These are phyloP conservation scores for Laspeyria flexula DNA, from an alignment of 2,888 invertebrate species.

Conservation along the genomic window DNA sequence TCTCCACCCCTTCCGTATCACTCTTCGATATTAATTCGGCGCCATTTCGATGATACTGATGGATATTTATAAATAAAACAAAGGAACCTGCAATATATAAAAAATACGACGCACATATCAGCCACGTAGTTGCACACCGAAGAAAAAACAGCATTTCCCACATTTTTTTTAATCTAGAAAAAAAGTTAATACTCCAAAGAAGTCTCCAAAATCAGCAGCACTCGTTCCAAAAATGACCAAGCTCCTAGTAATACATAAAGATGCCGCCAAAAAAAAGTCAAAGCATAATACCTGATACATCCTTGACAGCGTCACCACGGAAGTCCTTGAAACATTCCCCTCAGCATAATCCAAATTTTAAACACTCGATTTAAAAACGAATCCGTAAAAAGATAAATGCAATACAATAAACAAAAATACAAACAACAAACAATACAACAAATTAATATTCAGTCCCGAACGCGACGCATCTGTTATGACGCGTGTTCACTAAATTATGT, in stretches of 20 bases:
- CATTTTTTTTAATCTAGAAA: background rate
- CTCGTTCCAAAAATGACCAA: background rate
- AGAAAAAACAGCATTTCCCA: background rate
- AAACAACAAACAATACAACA: background rate
- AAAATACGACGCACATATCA: background rate
- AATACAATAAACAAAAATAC: background rate
- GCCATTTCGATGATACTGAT: background rate
- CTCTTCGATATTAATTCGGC: background rate
- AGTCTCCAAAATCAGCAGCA: background rate
- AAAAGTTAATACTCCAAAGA: background rate
- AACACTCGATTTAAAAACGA: background rate
- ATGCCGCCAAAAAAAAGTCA: background rate
- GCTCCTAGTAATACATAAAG: background rate
- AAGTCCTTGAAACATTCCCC: background rate
- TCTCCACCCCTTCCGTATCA: background rate
- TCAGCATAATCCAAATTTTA: background rate
- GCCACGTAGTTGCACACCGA: background rate
- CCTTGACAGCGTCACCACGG: background rate
- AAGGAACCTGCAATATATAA: background rate
- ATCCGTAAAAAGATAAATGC: background rate
- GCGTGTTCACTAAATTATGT: conserved; percentile 6
- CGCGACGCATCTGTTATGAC: background rate
- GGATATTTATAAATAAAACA: background rate
- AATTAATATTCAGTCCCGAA: background rate
- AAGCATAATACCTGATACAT: background rate